Percentiles rank a stretch among this genome's conserved stretches.
These are phyloP conservation scores for Sinocyclocheilus anshuiensis DNA, from an alignment of 2,113 vertebrate species.

Conservation along the genomic window DNA sequence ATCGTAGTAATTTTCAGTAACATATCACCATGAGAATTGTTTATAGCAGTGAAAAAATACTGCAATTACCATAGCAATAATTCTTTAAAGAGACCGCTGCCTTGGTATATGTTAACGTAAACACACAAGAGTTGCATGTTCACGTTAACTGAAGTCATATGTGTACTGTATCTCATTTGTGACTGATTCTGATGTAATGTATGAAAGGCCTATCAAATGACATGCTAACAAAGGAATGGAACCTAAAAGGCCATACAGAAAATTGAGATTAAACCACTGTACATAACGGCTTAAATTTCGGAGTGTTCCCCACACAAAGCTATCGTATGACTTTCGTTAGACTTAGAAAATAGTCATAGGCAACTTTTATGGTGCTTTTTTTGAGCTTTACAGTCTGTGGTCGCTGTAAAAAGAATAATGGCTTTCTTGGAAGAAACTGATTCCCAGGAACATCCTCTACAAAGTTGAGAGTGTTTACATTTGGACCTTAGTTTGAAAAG, in stretches of 20 bases:
- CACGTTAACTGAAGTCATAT: conserved; percentile 23
- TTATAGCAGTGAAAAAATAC: neutral
- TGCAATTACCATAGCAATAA: conserved; percentile 27
- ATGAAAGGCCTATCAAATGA: conserved; percentile 19
- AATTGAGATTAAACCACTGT: neutral
- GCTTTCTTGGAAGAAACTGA: neutral
- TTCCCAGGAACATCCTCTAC: neutral
- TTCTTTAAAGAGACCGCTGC: conserved; percentile 14
- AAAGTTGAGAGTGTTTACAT: neutral
- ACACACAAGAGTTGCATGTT: conserved; percentile 22
- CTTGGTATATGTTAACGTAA: neutral
- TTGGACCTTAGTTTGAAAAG: neutral
- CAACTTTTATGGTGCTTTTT: neutral
- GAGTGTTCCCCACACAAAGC: neutral
- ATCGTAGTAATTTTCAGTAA: conserved; percentile 62
- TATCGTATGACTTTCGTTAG: neutral
- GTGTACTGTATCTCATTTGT: conserved; percentile 21
- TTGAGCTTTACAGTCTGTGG: neutral
- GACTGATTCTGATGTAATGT: conserved; percentile 14
- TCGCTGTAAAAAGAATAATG: neutral
- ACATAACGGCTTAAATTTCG: neutral
- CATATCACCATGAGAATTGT: conserved; percentile 40
- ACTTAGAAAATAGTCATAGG: neutral
- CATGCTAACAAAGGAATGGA: neutral
- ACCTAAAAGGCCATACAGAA: conserved; percentile 8